Evolutionary conservation across 2,113 vertebrate genomes (phyloP), one percentile per base, ranked within the genome.

Genomic region (Erythrocebus patas): DNA sequence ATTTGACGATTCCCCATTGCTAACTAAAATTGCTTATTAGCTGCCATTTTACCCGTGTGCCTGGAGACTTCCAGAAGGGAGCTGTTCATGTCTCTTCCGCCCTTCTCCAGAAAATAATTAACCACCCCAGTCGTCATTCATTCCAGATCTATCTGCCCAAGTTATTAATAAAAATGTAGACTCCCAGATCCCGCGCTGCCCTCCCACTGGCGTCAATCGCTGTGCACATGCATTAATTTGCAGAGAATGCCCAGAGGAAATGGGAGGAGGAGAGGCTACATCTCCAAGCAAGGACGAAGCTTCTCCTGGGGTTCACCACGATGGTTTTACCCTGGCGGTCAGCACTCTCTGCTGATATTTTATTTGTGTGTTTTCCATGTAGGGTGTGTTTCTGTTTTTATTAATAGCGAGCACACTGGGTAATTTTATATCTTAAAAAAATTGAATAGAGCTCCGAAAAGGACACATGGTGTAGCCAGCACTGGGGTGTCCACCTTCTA

Each of bases 251-350:
- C 0, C 4, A 18, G 5, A 45, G 18, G 40, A 2, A 14, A 35
- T 2, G 2, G 2, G 68, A 20, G 35, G 35, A 20, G 17, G 22
- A 9, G 32, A 14, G 50, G 18, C 17, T 48, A 30, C 30, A 2
- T 25, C 25, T 22, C 20, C 2, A 2, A 11, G 6, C 48, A 38
- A 0, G 11, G 10, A 0, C 0, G 5, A 0, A 0, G 2, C 8
- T 1, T 17, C 20, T 27, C 52, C 5, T 16, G 45, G 20, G 61
- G 1, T 12, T 48, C 12, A 0, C 48, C 27, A 2, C 1, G 30
- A 35, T 9, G 2, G n/a, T 17, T 35, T n/a, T 23, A n/a, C 9
- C 50, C 48, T 1, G 27, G 23, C 1, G 1, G 0, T 0, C 6
- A 12, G 2, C 8, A 0, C 8, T 14, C 48, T 50, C 55, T 9